Conservation (phyloP, 2,113 vertebrate genomes). For the Empidonax traillii region DNA sequence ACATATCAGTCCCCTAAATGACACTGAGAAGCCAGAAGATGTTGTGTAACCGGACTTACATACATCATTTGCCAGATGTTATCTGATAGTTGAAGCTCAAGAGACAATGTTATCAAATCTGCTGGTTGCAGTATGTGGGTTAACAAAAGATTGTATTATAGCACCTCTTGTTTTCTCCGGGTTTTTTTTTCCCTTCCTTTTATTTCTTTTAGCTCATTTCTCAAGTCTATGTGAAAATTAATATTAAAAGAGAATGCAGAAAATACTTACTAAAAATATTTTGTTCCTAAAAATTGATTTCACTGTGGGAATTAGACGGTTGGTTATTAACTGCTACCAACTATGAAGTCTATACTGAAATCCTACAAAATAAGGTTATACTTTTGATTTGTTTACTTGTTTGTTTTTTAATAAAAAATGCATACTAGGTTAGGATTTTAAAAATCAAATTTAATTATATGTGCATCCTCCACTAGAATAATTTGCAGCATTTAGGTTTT, state of each 20-base stretch:
- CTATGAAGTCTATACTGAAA: not conserved
- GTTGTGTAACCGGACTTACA: conserved; percentile 64
- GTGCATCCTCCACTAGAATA: not conserved
- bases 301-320: not conserved
- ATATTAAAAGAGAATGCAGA: not conserved
- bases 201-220: not conserved
- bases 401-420: not conserved
- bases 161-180: not conserved
- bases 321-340: not conserved
- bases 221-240: not conserved
- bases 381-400: fast-evolving
- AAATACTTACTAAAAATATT: not conserved
- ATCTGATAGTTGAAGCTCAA: conserved; percentile 52
- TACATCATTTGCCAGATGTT: conserved; percentile 67
- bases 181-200: not conserved
- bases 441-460: not conserved
- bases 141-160: conserved; percentile 51
- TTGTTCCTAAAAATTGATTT: not conserved
- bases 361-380: not conserved
- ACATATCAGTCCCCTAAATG: conserved; percentile 44
- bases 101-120: conserved; percentile 51
- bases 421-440: not conserved
- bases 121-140: conserved; percentile 5
- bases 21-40: conserved; percentile 47
- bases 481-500: not conserved